Conservation (phyloP, 64 coral and sea anemone species). For the Porites australiensis region DNA sequence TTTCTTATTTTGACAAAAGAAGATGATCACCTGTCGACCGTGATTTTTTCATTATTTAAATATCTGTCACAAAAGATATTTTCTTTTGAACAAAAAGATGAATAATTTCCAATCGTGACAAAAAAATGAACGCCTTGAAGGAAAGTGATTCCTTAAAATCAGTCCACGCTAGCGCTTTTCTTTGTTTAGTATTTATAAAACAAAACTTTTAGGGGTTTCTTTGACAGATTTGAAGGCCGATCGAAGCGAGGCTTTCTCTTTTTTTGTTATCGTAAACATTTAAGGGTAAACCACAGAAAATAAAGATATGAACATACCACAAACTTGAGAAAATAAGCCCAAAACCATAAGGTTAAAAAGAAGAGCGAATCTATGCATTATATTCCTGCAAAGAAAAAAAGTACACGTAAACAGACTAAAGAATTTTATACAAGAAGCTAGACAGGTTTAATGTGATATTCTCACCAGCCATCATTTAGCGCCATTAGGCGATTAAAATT, state of each 20-base stretch:
- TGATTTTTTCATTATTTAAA: conserved; percentile 30
- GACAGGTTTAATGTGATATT: neutral
- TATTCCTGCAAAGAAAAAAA: conserved; percentile 4
- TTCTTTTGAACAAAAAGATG: neutral
- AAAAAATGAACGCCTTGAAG: neutral
- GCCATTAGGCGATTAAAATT: neutral
- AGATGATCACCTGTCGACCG: neutral
- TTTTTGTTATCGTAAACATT: neutral
- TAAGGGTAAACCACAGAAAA: neutral
- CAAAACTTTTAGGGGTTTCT: neutral
- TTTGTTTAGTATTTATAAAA: neutral
- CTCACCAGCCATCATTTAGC: neutral
- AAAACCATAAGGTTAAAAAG: neutral
- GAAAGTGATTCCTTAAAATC: too few species aligned
- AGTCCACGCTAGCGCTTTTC: too few species aligned
- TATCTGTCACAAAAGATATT: neutral
- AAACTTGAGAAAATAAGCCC: neutral
- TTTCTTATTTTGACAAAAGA: neutral
- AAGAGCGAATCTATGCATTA: neutral
- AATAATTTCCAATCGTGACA: neutral
- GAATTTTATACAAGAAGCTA: neutral
- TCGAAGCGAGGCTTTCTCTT: neutral
- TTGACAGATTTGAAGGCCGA: neutral
- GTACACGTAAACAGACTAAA: neutral
- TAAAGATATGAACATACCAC: conserved; percentile 28